Conservation (phyloP, 2,113 vertebrate genomes). For the Cettia cetti region DNA sequence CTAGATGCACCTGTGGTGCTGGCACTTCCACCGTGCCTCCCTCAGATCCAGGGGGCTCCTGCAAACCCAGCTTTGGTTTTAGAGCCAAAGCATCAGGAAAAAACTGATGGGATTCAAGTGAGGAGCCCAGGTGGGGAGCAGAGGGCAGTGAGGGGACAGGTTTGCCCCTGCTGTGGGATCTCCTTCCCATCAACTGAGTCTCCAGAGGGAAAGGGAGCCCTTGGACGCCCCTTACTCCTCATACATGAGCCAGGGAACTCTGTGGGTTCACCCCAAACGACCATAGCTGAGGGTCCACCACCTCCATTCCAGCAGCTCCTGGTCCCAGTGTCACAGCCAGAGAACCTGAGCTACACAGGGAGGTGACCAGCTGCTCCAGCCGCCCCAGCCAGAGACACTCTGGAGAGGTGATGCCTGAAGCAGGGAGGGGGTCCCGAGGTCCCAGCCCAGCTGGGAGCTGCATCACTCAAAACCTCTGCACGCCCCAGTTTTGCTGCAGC, state of each 20-base stretch:
- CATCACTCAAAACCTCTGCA: not conserved
- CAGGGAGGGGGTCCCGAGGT: rapidly evolving
- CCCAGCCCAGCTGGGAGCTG: not conserved
- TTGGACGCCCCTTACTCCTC: not conserved
- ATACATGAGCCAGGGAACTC: not conserved
- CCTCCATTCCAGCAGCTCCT: not conserved
- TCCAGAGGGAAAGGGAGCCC: not conserved
- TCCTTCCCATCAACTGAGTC: rapidly evolving
- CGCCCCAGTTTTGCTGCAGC: not conserved
- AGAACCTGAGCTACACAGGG: not conserved
- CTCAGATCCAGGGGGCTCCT: not conserved
- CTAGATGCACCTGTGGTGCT: not conserved
- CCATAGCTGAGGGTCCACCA: not conserved
- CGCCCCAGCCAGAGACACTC: not conserved
- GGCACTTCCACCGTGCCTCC: not conserved
- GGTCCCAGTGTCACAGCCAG: rapidly evolving
- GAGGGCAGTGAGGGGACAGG: rapidly evolving
- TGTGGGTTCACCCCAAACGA: not conserved
- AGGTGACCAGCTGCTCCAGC: not conserved
- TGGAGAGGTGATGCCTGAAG: too few relatives aligned
- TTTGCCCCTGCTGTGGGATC: not conserved
- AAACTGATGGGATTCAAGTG: not conserved
- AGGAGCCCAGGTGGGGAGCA: rapidly evolving
- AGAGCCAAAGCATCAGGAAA: not conserved
- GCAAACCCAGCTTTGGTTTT: not conserved